Conservation (phyloP, 2,113 vertebrate genomes). For the Calyptommatus sinebrachiatus region DNA sequence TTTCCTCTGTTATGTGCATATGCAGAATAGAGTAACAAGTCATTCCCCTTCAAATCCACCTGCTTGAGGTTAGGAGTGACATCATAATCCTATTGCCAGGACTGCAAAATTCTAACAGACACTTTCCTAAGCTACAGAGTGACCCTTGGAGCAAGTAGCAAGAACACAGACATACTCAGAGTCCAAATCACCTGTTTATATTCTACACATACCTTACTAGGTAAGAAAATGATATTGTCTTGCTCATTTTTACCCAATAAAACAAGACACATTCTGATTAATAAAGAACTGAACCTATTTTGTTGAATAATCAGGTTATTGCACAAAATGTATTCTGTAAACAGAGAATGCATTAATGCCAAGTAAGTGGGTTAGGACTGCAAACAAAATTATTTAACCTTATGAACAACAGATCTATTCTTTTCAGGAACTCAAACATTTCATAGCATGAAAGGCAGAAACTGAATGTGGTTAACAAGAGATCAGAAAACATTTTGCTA, state of each 20-base stretch:
- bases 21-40: not conserved
- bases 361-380: not conserved
- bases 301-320: not conserved
- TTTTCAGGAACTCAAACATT: not conserved
- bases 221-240: not conserved
- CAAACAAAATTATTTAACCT: not conserved
- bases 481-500: not conserved
- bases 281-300: not conserved
- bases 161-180: not conserved
- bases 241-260: not conserved
- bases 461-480: not conserved
- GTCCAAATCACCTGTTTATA: not conserved
- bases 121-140: conserved; percentile 24
- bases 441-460: not conserved
- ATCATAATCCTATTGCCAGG: conserved; percentile 52
- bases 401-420: not conserved
- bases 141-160: not conserved
- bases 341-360: not conserved
- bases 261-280: not conserved
- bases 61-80: conserved; percentile 19
- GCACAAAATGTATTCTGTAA: not conserved
- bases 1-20: not conserved
- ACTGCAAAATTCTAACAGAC: not conserved
- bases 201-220: not conserved
- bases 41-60: not conserved